Evolutionary conservation across 2,797 vertebrate species (phyloP).

Genomic region (Peromyscus eremicus): DNA sequence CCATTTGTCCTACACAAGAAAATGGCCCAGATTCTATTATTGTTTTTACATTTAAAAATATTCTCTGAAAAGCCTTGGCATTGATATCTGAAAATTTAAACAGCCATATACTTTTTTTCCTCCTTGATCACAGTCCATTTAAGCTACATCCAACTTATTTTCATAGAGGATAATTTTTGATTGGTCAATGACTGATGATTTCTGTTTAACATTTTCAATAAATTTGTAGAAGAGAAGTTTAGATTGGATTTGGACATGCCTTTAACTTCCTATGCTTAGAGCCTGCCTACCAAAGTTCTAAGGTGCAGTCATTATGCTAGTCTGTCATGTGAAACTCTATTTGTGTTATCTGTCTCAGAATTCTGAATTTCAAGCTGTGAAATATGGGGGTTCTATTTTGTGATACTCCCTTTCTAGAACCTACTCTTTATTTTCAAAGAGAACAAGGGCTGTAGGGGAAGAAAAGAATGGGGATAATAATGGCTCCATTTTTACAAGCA

Average conservation of each 20-base stretch:
- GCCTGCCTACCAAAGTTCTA: constrained; percentile 63
- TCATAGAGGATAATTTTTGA: constrained; percentile 46
- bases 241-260: constrained; percentile 38
- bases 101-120: background rate
- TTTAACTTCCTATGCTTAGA: constrained; percentile 64
- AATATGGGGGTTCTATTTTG: constrained; percentile 83
- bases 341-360: constrained; percentile 77
- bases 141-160: background rate
- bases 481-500: constrained; percentile 82
- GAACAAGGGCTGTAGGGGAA: constrained; percentile 80
- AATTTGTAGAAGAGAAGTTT: constrained; percentile 58
- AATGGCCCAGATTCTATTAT: background rate
- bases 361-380: constrained; percentile 82
- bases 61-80: background rate
- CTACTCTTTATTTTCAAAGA: constrained; percentile 85
- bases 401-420: constrained; percentile 83
- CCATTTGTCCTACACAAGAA: background rate
- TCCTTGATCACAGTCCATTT: background rate
- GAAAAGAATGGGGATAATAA: constrained; percentile 84
- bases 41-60: constrained; percentile 33
- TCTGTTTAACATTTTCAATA: constrained; percentile 59
- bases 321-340: constrained; percentile 75
- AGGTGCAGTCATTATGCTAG: constrained; percentile 73
- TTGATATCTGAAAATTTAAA: constrained; percentile 44
- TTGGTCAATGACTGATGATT: constrained; percentile 40